Conservation (phyloP, 2,797 vertebrate genomes). For the Clamator glandarius region DNA sequence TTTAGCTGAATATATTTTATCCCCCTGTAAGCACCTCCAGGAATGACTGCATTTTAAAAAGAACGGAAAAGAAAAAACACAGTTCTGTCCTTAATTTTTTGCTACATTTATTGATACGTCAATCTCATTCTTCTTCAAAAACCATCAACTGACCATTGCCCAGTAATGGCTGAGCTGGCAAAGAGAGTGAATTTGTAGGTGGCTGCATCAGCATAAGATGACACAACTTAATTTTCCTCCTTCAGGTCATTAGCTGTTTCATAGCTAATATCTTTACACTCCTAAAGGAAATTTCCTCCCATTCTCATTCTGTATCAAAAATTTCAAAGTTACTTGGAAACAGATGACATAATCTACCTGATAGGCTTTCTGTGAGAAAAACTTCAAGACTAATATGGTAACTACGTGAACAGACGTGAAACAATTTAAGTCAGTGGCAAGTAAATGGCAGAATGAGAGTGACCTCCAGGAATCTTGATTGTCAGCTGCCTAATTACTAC, state of each 20-base stretch:
- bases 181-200: not conserved
- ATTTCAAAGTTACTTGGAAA: conserved; percentile 4
- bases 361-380: not conserved
- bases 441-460: not conserved
- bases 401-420: not conserved
- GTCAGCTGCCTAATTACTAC: not conserved
- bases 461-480: not conserved
- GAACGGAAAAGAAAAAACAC: not conserved
- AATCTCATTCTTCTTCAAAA: not conserved
- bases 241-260: not conserved
- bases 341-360: not conserved
- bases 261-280: not conserved
- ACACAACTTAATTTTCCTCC: not conserved
- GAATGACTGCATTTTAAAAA: not conserved
- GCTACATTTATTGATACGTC: not conserved
- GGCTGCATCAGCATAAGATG: not conserved
- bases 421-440: not conserved
- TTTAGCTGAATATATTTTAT: not conserved
- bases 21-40: not conserved
- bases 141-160: not conserved
- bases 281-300: not conserved
- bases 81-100: not conserved
- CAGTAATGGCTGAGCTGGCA: not conserved
- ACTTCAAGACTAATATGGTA: not conserved
- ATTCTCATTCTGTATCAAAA: not conserved